Percentiles rank a stretch among this genome's conserved stretches.
Conservation (phyloP, 2,888 invertebrate genomes). For the Linnaemya tessellans region DNA sequence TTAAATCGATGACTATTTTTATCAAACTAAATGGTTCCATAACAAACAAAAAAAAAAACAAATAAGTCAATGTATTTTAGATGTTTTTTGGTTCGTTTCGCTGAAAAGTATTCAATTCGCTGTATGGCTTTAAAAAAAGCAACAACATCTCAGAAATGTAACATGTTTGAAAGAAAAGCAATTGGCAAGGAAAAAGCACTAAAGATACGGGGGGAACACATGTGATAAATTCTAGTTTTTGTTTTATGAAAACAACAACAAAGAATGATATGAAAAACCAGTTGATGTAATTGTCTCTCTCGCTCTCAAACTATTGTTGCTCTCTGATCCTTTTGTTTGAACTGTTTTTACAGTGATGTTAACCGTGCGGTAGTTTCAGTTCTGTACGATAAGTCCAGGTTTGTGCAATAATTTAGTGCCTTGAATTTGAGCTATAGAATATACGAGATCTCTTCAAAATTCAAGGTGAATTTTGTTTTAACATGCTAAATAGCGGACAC, state of each 20-base stretch:
- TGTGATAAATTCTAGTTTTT: slow-evolving; percentile 61
- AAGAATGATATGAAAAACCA: slow-evolving; percentile 18
- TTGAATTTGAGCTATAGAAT: too few species aligned
- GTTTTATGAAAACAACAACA: not conserved
- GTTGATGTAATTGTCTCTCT: not conserved
- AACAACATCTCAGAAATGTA: not conserved
- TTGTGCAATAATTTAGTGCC: too few species aligned
- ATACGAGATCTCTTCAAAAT: too few species aligned
- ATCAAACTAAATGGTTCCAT: slow-evolving; percentile 55
- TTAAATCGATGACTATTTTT: slow-evolving; percentile 68
- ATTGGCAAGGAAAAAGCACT: not conserved
- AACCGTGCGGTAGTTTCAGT: too few species aligned
- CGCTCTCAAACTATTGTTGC: not conserved
- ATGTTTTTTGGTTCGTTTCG: slow-evolving; percentile 15
- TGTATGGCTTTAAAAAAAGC: slow-evolving; percentile 15
- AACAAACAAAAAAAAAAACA: slow-evolving; percentile 7
- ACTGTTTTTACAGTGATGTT: not conserved
- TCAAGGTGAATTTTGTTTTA: too few species aligned
- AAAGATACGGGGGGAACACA: slow-evolving; percentile 41
- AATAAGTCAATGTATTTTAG: slow-evolving; percentile 38
- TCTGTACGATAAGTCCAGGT: too few species aligned
- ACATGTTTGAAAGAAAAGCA: slow-evolving; percentile 19
- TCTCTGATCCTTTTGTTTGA: not conserved
- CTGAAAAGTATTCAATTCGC: slow-evolving; percentile 46
- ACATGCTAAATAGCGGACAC: too few species aligned